Evolutionary conservation across 2,888 invertebrate genomes (phyloP), one percentile per base, ranked within the genome.

Genomic region (Macrophya alboannulata): DNA sequence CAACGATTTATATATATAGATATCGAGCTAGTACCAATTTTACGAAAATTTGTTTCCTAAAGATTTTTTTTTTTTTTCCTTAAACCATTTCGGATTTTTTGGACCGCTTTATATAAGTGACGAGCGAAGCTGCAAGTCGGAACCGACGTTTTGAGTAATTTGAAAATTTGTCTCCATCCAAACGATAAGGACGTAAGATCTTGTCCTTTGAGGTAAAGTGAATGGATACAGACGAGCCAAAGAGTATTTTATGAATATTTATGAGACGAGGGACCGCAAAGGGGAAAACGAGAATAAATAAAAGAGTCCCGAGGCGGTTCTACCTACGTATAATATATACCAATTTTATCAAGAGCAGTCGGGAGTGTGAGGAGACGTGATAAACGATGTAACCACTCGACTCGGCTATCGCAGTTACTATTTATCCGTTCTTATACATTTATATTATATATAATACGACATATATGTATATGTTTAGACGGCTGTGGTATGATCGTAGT

Each of bases 171-270:
- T 2, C 62, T 62, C 12, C 10, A 12, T 62, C 12, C 68, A 6
- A 68, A 17, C 37, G 25, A 8, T 17, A 45, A 9, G n/a, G 51
- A 77, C 77, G 51, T n/a, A 55, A 77, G 9, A 40, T 43, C 48
- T 48, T 17, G 31, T n/a, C 15, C 68, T 17, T 43, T 72, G n/a
- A 55, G 48, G 77, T 55, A 37, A 31, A 6, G 37, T 21, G 10
- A 17, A 48, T 8, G 37, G 5, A 51, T 17, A 77, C 51, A 51
- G 31, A 77, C 51, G 51, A 77, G 48, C 9, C 77, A 5, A 17
- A 43, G 55, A 51, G 37, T 48, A 51, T 77, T 77, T 77, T 77
- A 55, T 77, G 77, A 77, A 77, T 77, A 77, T 77, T 77, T 77
- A 77, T 51, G 8, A 77, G 55, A 51, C 77, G n/a, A 77, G 77